phyloP scores from a whole-genome alignment of 1,140 invertebrate genomes.

The Druon quercuslanigerum region DNA sequence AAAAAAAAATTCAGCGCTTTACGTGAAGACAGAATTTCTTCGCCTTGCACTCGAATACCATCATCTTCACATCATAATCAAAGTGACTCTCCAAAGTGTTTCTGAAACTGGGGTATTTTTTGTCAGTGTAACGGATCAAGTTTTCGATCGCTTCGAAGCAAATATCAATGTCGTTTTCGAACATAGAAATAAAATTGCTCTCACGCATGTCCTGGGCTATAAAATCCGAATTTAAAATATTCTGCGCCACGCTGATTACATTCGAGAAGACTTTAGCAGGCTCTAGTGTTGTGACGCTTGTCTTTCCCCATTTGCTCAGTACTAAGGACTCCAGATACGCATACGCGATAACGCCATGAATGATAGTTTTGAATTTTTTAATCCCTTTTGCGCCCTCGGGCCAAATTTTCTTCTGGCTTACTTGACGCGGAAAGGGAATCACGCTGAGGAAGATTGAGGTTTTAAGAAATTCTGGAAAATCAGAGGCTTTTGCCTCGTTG shows the following conservation, averaged over 20 bases:
- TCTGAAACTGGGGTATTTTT: not conserved
- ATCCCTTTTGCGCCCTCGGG: not conserved
- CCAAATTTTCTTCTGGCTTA: not conserved
- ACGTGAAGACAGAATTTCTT: not conserved
- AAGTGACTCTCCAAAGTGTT: not conserved
- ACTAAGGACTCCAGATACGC: not conserved
- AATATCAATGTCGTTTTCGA: not conserved
- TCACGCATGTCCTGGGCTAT: not conserved
- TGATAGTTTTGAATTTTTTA: not conserved
- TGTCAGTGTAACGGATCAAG: not conserved
- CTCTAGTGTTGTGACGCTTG: no score
- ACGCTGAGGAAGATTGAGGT: not conserved
- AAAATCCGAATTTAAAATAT: slow-evolving; percentile 8
- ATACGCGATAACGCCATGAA: not conserved
- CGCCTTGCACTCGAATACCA: not conserved
- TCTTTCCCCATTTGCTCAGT: not conserved
- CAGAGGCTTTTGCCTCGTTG: not conserved
- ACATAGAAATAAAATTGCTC: not conserved
- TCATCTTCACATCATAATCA: not conserved
- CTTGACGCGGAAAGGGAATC: not conserved
- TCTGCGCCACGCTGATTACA: slow-evolving; percentile 10
- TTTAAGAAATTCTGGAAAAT: not conserved
- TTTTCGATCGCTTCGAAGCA: not conserved
- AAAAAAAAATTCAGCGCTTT: not conserved
- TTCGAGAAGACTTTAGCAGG: not conserved